Conservation (phyloP, 2,888 invertebrate genomes). For the Unio delphinus region DNA sequence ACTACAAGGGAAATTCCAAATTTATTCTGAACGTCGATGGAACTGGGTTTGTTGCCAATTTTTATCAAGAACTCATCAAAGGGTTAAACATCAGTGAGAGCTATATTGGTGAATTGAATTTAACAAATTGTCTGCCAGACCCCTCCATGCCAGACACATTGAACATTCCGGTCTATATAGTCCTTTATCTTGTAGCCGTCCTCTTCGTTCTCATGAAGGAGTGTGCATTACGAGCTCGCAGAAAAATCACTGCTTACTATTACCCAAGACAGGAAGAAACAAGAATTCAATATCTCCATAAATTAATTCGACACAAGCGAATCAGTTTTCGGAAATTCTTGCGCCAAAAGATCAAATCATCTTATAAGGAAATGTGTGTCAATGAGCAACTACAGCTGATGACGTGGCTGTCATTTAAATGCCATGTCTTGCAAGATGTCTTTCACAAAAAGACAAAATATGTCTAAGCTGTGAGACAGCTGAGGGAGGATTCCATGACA, state of each 20-base stretch:
- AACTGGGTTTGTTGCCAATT: conserved; percentile 31
- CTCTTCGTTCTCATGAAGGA: conserved; percentile 31
- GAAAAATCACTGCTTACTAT: conserved; percentile 36
- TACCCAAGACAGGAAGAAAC: conserved; percentile 38
- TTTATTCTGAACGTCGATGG: conserved; percentile 30
- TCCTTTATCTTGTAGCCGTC: conserved; percentile 32
- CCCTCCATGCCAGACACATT: conserved; percentile 21
- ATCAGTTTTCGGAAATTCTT: conserved; percentile 31
- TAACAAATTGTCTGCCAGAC: conserved; percentile 37
- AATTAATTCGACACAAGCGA: conserved; percentile 37
- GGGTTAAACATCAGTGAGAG: conserved; percentile 21
- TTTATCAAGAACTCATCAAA: conserved; percentile 24
- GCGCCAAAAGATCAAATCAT: conserved; percentile 29
- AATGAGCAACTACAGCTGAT: conserved; percentile 28
- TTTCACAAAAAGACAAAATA: conserved; percentile 7
- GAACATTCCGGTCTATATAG: conserved; percentile 23
- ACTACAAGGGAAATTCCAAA: conserved; percentile 23
- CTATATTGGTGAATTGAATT: conserved; percentile 22
- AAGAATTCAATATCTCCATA: conserved; percentile 35
- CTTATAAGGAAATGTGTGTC: conserved; percentile 27
- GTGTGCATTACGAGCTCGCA: conserved; percentile 34
- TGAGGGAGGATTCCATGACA: conserved; percentile 18
- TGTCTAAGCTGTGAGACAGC: conserved; percentile 30
- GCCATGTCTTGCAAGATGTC: conserved; percentile 17
- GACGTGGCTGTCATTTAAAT: conserved; percentile 22